Base-by-base conservation (phyloP, 2,888 invertebrate genomes). In the Branchipolynoe longqiensis region DNA sequence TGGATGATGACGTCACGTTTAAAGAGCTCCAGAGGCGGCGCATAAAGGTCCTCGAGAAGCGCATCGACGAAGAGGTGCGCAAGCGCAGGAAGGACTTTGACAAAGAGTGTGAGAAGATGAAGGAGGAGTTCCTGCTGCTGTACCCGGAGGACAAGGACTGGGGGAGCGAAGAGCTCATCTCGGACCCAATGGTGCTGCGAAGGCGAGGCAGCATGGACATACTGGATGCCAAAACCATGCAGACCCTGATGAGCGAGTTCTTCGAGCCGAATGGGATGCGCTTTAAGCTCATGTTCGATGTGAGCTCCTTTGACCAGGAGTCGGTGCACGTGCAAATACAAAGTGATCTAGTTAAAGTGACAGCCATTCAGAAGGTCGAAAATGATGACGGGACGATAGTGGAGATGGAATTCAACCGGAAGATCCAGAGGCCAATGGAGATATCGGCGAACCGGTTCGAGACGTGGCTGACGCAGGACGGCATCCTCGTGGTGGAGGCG, bases 131-230 rank as follows among this genome's bases (percentile, higher is more conserved):
- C 62, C 85, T 89, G 28, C 48, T 84, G 14, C 85, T 89, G 28
- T 83, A 87, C 78, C 87, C 88, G 1, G 69, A 36, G 56, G 88
- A 89, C 31, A 81, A 73, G 54, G 59, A 81, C 14, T 87, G 86
- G 87, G 89, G 88, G 3, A 87, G 88, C 64, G 88, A 89, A n/a
- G 89, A 89, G 48, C 41, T 85, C 0, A n/a, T 87, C 36, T 69
- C 73, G 40, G 88, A 88, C 69, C 87, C 88, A 8, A 69, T 87
- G 69, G 85, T 89, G 14, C 31, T 83, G 38, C 89, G 86, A 83
- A 86, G 89, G 28, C 56, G 87, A 18, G 89, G 89, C 25, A 89
- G 89, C 81, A 86, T 87, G 31, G 89, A 89, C 62, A 82, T 89
- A 22, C 54, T 89, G 33, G 89, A 89, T 78, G 31, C 14, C 36